Conservation (phyloP, 1,140 invertebrate species). For the Apis laboriosa region DNA sequence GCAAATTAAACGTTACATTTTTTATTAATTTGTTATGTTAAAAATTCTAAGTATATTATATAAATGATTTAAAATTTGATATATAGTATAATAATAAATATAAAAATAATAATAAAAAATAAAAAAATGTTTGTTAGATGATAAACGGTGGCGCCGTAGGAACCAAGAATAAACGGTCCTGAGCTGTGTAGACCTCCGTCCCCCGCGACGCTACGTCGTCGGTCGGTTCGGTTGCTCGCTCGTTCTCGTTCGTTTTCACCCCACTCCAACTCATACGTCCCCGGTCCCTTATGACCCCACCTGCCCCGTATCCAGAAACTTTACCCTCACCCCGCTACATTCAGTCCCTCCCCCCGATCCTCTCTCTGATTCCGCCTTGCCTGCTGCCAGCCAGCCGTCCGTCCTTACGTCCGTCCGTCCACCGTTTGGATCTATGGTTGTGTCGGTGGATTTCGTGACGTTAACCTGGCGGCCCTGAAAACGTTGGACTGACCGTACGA, state of each 20-base stretch:
- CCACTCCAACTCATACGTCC: conserved; percentile 24
- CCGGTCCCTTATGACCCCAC: conserved; percentile 46
- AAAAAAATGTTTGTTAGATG: background rate
- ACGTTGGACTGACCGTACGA: conserved; percentile 70
- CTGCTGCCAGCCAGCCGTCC: conserved; percentile 72
- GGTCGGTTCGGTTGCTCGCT: conserved; percentile 55
- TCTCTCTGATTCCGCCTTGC: conserved; percentile 63
- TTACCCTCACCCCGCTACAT: conserved; percentile 38
- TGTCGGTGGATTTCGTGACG: conserved; percentile 75
- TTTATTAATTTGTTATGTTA: background rate
- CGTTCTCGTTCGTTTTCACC: conserved; percentile 55
- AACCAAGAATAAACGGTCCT: conserved; percentile 65
- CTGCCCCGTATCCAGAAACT: conserved; percentile 40
- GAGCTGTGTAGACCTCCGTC: conserved; percentile 69
- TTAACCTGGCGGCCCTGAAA: conserved; percentile 81
- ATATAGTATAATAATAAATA: background rate
- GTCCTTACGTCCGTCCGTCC: conserved; percentile 76
- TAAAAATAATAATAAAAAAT: background rate
- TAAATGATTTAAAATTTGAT: background rate
- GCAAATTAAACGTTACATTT: background rate
- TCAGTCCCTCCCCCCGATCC: conserved; percentile 38
- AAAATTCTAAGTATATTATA: background rate
- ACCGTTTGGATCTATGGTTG: conserved; percentile 72
- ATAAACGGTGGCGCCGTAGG: background rate
- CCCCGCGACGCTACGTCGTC: conserved; percentile 57